Base-by-base conservation (phyloP, 2,797 vertebrate genomes). In the Chiloscyllium punctatum region DNA sequence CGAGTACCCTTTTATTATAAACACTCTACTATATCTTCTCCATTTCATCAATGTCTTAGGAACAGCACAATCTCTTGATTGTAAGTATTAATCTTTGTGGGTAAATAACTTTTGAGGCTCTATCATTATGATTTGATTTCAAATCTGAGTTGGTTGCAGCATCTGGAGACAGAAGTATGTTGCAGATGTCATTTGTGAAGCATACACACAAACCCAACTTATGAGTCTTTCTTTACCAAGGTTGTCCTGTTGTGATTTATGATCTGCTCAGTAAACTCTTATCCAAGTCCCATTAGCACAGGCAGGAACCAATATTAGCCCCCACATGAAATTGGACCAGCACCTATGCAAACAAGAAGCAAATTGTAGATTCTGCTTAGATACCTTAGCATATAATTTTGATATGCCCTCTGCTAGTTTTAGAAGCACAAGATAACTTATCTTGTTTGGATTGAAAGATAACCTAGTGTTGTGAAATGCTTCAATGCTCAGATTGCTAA, bases 401-500 rank as follows among this genome's bases (percentile, higher is more conserved):
- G 94, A 74, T 94, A 53, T 57, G 94, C n/a, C 69, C n/a, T n/a
- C 90, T 69, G 66, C 33, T 68, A 68, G 62, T n/a, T 42, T 23
- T 11, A 92, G 90, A 53, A 33, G 71, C 51, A 77, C 68, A 77
- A 95, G 71, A 77, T 48, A 95, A 72, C 71, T 95, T 95, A 95
- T 95, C 94, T 77, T 30, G 15, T 77, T 95, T 30, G 94, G 53
- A 57, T 71, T 95, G 2, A 95, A 77, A 77, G 71, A 57, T 53
- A 74, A 42, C 21, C 23, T 33, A 77, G 48, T 95, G 94, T 77
- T 95, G 27, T 95, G 94, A 77, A 72, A 95, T 95, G 48, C 94
- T 77, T 77, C 53, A 77, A 53, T 94, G 71, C 71, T 74, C 69
- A 94, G 48, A 95, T 95, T 95, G 71, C 94, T 7, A 53, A 66